Evolutionary conservation across 2,113 vertebrate species (phyloP).

Genomic region (Sinocyclocheilus grahami): DNA sequence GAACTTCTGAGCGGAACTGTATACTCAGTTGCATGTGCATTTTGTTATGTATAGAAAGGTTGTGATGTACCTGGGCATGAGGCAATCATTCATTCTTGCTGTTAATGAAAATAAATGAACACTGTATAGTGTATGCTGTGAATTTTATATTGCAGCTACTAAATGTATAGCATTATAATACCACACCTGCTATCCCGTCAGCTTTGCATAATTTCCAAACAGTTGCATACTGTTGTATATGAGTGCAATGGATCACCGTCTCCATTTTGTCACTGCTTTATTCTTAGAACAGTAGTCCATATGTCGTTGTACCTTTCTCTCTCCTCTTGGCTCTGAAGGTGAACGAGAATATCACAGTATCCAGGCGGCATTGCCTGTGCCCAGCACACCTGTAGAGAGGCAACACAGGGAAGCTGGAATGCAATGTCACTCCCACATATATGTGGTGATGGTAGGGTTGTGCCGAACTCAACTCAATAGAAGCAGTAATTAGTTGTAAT

Average conservation of each 20-base stretch:
- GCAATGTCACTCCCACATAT: conserved; percentile 59
- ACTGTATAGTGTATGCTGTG: background rate
- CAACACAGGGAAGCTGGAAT: conserved; percentile 2
- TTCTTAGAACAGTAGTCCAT: conserved; percentile 18
- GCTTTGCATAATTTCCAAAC: background rate
- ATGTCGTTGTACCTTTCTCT: conserved; percentile 29
- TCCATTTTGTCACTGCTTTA: conserved; percentile 2
- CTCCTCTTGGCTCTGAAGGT: conserved; percentile 44
- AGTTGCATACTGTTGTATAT: background rate
- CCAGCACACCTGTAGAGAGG: background rate
- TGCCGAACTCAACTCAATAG: conserved; percentile 68
- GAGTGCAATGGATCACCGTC: conserved; percentile 34
- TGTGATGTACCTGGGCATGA: background rate
- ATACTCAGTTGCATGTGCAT: no score
- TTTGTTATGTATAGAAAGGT: background rate
- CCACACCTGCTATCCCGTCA: conserved; percentile 16
- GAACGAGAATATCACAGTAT: conserved; percentile 45
- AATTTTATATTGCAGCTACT: conserved; percentile 15
- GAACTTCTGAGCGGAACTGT: background rate
- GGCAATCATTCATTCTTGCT: background rate
- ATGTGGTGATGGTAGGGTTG: conserved; percentile 59
- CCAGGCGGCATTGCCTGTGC: conserved; percentile 24
- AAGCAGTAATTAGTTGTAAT: conserved; percentile 80
- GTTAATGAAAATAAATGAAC: background rate
- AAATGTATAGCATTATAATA: conserved; percentile 20